Evolutionary conservation across 2,888 invertebrate genomes (phyloP).

Genomic region (Tenodera sinensis): DNA sequence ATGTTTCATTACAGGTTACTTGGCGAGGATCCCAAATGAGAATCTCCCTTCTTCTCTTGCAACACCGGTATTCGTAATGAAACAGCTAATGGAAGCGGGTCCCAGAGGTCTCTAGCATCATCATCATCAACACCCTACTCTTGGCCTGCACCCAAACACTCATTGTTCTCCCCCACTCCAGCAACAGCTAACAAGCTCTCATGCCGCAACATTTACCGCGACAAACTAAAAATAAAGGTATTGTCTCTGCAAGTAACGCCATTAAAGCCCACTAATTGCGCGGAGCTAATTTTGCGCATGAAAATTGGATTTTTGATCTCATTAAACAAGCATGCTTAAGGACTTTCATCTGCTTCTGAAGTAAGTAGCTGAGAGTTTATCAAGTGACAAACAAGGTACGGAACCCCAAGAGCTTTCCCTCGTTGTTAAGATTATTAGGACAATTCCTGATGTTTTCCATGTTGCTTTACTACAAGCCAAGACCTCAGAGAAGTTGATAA

Average conservation of each 20-base stretch:
- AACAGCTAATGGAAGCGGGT: not conserved
- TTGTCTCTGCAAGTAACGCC: not conserved
- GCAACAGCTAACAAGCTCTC: not conserved
- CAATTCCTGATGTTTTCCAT: no score
- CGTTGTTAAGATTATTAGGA: no score
- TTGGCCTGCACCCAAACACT: not conserved
- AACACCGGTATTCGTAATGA: not conserved
- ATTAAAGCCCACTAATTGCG: not conserved
- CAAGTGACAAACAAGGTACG: no score
- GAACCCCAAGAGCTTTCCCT: no score
- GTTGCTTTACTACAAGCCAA: no score
- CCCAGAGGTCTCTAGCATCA: not conserved
- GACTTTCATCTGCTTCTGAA: no score
- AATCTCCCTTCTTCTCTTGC: not conserved
- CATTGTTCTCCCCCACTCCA: not conserved
- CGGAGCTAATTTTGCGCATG: not conserved
- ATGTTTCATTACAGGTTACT: not conserved
- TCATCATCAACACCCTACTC: not conserved
- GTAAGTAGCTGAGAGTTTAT: no score
- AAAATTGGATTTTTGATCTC: not conserved
- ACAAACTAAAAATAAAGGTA: not conserved
- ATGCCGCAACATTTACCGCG: not conserved
- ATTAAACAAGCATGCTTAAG: not conserved
- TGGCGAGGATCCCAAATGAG: not conserved
- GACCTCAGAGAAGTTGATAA: no score